A percentile compares a stretch with the other conserved stretches of the same genome.
Evolutionary conservation across 2,797 vertebrate genomes (phyloP).

Genomic region (Lindbergichthys nudifrons): DNA sequence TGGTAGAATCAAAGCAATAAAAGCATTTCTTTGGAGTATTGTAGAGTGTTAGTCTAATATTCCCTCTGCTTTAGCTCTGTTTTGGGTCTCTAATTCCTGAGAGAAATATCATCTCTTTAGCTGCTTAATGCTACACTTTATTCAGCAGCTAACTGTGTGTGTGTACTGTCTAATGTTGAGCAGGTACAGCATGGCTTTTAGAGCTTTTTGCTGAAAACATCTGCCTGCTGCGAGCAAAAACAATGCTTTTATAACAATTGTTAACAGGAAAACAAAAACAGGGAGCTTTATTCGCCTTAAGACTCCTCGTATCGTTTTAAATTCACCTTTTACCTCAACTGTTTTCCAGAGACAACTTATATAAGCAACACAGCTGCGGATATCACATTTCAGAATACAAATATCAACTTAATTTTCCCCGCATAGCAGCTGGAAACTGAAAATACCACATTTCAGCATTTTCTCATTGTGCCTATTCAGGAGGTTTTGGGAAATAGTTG

Average conservation of each 20-base stretch:
- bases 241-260: not conserved
- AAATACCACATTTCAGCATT: not conserved
- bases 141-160: not conserved
- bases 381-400: slow-evolving; percentile 12
- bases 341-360: slow-evolving; percentile 4
- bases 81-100: not conserved
- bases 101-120: not conserved
- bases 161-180: not conserved
- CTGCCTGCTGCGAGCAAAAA: not conserved
- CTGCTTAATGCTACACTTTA: not conserved
- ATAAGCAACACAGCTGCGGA: slow-evolving; percentile 13
- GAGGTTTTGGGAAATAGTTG: slow-evolving; percentile 40
- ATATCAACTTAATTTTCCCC: slow-evolving; percentile 15
- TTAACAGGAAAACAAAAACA: not conserved
- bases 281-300: slow-evolving; percentile 10
- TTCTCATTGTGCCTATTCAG: slow-evolving; percentile 34
- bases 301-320: slow-evolving; percentile 6
- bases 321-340: not conserved
- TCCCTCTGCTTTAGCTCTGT: not conserved
- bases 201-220: slow-evolving; percentile 4
- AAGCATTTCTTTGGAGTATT: not conserved
- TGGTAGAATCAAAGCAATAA: not conserved
- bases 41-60: not conserved
- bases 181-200: not conserved
- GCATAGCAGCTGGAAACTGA: slow-evolving; percentile 10